Percentiles rank a stretch among this genome's conserved stretches.
phyloP scores from a whole-genome alignment of 2,888 invertebrate species.

The Thysanoteuthis rhombus region DNA sequence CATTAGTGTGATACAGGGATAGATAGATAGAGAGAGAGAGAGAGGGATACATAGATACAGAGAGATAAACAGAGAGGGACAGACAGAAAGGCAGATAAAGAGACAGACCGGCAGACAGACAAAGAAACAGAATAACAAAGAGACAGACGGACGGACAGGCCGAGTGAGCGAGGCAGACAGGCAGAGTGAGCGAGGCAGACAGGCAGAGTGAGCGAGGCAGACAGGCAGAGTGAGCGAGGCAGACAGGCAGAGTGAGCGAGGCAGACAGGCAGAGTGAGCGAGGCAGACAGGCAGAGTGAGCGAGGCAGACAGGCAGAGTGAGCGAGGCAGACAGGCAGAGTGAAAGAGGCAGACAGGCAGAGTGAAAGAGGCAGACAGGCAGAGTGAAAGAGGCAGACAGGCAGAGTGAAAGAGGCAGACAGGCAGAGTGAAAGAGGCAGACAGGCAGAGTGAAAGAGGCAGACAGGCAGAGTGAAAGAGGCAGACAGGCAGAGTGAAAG shows the following conservation, averaged over 20 bases:
- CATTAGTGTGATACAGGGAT: no score
- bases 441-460: no score
- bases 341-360: fast-evolving
- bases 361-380: neutral
- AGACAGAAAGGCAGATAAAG: neutral
- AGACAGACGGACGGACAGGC: neutral
- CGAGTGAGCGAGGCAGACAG: fast-evolving
- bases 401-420: no score
- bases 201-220: fast-evolving
- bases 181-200: neutral
- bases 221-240: neutral
- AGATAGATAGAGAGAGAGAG: no score
- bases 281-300: no score
- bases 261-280: no score
- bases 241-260: no score
- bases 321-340: no score
- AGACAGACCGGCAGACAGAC: neutral
- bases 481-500: no score
- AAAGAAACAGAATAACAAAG: neutral
- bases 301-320: no score
- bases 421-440: no score
- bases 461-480: no score
- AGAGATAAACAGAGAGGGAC: neutral
- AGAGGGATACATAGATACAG: neutral
- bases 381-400: neutral